phyloP scores from a whole-genome alignment of 2,113 vertebrate genomes.

The Nesogale talazaci region DNA sequence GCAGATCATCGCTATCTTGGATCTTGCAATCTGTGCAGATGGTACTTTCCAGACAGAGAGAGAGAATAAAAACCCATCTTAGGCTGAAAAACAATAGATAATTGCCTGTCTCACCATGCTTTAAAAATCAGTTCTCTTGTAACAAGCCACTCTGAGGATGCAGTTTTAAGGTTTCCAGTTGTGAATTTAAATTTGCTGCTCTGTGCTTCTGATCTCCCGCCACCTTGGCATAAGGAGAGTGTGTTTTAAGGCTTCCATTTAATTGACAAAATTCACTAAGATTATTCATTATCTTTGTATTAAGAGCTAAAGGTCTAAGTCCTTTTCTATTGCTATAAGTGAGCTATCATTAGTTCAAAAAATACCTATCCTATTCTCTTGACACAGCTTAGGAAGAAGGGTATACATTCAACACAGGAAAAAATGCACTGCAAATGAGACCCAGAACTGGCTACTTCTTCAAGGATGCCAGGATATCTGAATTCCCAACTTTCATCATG shows the following conservation, averaged over 20 bases:
- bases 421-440: slow-evolving; percentile 63
- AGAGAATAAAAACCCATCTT: slow-evolving; percentile 81
- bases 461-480: slow-evolving; percentile 46
- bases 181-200: slow-evolving; percentile 58
- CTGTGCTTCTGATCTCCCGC: slow-evolving; percentile 41
- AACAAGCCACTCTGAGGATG: not conserved
- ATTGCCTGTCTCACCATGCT: slow-evolving; percentile 40
- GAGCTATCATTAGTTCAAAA: slow-evolving; percentile 14
- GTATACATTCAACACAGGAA: slow-evolving; percentile 41
- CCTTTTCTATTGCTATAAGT: slow-evolving; percentile 1
- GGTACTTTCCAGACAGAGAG: slow-evolving; percentile 71
- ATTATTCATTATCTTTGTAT: not conserved
- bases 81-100: slow-evolving; percentile 79
- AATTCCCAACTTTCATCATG: slow-evolving; percentile 68
- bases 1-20: slow-evolving; percentile 80
- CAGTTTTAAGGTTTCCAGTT: slow-evolving; percentile 4
- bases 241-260: slow-evolving; percentile 28
- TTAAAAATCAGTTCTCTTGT: slow-evolving; percentile 50
- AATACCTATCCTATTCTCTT: slow-evolving; percentile 27
- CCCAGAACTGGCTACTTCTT: slow-evolving; percentile 61
- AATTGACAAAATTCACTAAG: slow-evolving; percentile 1
- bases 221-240: not conserved
- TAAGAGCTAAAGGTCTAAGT: not conserved
- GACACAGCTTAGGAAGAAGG: slow-evolving; percentile 12
- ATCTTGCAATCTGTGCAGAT: slow-evolving; percentile 78